These are phyloP conservation scores for Eilema sororculum DNA, from an alignment of 2,888 invertebrate species.

Conservation along the genomic window DNA sequence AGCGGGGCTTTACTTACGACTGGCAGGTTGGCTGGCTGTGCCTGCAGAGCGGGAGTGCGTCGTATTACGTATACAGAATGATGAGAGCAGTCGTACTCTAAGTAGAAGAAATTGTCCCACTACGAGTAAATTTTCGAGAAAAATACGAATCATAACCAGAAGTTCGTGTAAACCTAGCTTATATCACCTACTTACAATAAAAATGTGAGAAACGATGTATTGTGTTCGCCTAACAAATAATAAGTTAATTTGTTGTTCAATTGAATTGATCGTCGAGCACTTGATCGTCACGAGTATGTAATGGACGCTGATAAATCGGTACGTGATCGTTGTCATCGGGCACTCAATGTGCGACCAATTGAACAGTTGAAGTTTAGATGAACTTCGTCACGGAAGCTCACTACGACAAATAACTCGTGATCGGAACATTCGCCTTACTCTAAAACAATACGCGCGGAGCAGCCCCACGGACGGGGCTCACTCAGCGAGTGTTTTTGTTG, in stretches of 20 bases:
- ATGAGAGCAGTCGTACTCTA: background rate
- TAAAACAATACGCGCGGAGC: slow-evolving; percentile 50
- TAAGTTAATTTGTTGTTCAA: no score
- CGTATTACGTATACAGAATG: background rate
- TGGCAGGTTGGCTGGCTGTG: background rate
- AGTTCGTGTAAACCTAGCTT: no score
- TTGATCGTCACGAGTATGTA: background rate
- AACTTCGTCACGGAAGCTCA: slow-evolving; percentile 36
- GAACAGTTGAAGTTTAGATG: slow-evolving; percentile 51
- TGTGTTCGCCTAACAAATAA: no score
- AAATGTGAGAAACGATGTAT: no score
- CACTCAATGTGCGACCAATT: background rate
- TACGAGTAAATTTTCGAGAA: no score
- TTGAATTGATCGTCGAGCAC: background rate
- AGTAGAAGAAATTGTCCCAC: background rate
- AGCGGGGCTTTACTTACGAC: background rate
- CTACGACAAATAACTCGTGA: slow-evolving; percentile 48
- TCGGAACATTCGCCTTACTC: slow-evolving; percentile 33
- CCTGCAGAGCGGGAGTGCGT: background rate
- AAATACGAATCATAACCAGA: no score
- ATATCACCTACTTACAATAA: no score
- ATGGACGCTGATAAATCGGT: background rate
- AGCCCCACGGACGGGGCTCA: slow-evolving; percentile 10
- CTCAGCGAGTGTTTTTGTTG: slow-evolving; percentile 41
- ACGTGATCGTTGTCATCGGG: background rate